Conservation (phyloP, 1,140 invertebrate species). For the Proctacanthus coquilletti region DNA sequence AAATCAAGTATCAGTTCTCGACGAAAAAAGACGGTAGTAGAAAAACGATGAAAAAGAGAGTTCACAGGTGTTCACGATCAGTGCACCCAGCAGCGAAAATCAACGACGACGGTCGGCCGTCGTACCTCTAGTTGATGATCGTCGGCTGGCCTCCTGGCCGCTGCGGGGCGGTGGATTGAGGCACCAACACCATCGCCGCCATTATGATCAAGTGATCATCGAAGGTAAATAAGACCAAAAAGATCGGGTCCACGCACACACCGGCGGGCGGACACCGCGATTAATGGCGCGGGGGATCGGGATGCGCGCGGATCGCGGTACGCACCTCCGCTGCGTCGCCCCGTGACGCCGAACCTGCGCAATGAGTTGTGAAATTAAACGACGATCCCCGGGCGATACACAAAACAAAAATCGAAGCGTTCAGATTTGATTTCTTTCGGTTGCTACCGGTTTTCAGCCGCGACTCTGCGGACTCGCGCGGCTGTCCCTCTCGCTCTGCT, state of each 20-base stretch:
- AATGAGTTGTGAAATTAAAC: background rate
- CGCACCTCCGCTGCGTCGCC: no score
- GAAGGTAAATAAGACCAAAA: no score
- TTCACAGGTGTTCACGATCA: constrained; percentile 1
- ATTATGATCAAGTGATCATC: no score
- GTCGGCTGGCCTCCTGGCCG: no score
- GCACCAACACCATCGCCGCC: no score
- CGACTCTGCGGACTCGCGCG: no score
- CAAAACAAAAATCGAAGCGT: background rate
- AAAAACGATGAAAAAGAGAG: background rate
- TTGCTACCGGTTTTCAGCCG: constrained; percentile 1
- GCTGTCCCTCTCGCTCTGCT: no score
- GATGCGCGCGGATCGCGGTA: background rate
- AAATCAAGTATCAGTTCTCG: background rate
- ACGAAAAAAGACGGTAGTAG: background rate
- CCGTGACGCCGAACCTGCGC: no score
- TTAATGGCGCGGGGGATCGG: background rate
- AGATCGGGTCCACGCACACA: no score
- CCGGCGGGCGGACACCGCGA: no score
- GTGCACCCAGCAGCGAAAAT: background rate
- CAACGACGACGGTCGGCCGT: background rate
- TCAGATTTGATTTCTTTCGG: background rate
- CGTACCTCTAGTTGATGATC: no score
- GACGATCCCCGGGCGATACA: background rate
- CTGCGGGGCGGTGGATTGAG: no score